Evolutionary conservation across 2,888 invertebrate species (phyloP).

Genomic region (Caenorhabditis japonica): DNA sequence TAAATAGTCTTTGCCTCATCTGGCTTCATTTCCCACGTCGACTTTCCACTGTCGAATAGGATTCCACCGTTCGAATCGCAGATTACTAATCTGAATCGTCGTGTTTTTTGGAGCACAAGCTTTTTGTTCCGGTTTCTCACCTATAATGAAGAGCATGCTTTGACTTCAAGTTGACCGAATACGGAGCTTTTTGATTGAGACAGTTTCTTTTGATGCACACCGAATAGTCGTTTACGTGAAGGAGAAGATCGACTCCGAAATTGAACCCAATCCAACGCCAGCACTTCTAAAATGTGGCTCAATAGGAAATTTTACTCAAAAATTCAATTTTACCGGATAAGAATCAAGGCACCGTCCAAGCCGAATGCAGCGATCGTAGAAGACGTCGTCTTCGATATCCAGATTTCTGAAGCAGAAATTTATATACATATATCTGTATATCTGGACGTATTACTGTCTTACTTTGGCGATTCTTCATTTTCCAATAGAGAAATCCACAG

Average conservation of each 20-base stretch:
- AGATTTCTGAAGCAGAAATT: constrained; percentile 33
- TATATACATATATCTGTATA: neutral
- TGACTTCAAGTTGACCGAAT: constrained; percentile 54
- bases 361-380: constrained; percentile 59
- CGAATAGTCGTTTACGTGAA: constrained; percentile 55
- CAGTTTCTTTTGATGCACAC: constrained; percentile 60
- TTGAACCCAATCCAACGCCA: constrained; percentile 73
- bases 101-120: neutral
- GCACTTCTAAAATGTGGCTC: constrained; percentile 59
- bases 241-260: constrained; percentile 66
- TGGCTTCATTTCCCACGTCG: constrained; percentile 24
- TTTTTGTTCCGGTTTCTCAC: constrained; percentile 29
- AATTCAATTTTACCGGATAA: constrained; percentile 44
- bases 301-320: neutral
- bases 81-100: constrained; percentile 33
- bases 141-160: constrained; percentile 59
- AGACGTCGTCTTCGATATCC: constrained; percentile 57
- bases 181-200: constrained; percentile 54
- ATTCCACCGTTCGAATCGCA: constrained; percentile 21
- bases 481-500: constrained; percentile 60
- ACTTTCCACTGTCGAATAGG: constrained; percentile 36
- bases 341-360: constrained; percentile 58
- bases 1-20: constrained; percentile 38
- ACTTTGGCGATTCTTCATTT: constrained; percentile 61
- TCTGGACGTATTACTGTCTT: too few species aligned